Percentiles rank a stretch among this genome's conserved stretches.
Conservation (phyloP, 2,113 vertebrate genomes). For the Pollimyrus isidori region DNA sequence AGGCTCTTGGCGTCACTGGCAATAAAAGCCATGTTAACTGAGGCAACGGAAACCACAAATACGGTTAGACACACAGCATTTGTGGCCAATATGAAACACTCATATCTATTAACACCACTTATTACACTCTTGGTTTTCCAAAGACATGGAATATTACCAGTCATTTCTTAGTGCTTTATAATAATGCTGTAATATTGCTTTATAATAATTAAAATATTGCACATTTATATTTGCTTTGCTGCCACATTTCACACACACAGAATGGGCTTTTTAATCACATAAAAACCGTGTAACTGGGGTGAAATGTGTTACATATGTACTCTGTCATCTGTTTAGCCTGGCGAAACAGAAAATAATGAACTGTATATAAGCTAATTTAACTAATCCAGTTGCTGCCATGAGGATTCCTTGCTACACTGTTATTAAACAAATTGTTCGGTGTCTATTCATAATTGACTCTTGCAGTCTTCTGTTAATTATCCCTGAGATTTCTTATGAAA, state of each 20-base stretch:
- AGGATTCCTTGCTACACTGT: not conserved
- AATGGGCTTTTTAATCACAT: not conserved
- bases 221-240: not conserved
- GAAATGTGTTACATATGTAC: not conserved
- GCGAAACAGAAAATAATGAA: not conserved
- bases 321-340: not conserved
- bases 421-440: not conserved
- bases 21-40: slow-evolving; percentile 10
- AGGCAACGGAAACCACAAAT: slow-evolving; percentile 26
- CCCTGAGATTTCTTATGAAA: not conserved
- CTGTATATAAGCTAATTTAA: not conserved
- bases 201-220: not conserved
- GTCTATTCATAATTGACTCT: not conserved
- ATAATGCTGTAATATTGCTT: not conserved
- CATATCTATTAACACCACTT: slow-evolving; percentile 6
- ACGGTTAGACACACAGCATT: slow-evolving; percentile 32
- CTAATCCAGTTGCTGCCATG: not conserved
- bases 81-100: slow-evolving; percentile 9
- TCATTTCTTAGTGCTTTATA: not conserved
- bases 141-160: not conserved
- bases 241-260: not conserved
- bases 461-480: not conserved
- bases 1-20: slow-evolving; percentile 35
- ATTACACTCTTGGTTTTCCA: not conserved
- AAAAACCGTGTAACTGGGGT: not conserved